Evolutionary conservation across 1,140 invertebrate genomes (phyloP), one percentile per base, ranked within the genome.

Genomic region (Papilio aristodemus): DNA sequence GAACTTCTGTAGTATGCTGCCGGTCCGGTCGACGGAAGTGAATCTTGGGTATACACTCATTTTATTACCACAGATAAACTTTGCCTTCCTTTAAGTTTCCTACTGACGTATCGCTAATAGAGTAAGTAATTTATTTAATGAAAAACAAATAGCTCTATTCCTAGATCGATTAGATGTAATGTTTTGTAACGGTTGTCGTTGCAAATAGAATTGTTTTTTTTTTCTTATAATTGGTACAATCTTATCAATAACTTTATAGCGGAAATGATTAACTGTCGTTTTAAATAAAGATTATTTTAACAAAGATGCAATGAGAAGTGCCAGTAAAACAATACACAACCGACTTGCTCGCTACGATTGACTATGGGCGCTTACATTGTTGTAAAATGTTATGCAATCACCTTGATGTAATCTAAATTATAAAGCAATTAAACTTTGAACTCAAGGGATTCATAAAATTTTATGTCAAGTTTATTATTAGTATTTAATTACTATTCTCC

Each of bases 361-460:
- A 50, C 17, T 54, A 11, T 54, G 22, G 22, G 5, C 43, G 43
- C 8, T 46, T 9, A 46, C 46, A 19, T 19, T 54, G 46, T 54
- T 54, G 46, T 54, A 17, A 11, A 54, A 54, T 54, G 19, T 54
- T 54, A 54, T 22, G 46, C 19, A 54, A 54, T 54, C 43, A 17
- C 4, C 1, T 9, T 50, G 46, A 54, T 54, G 17, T 10, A 22
- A 22, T 3, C 6, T 32, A 32, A 54, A 22, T 54, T 19, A 54
- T 25, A 17, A 54, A 54, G 46, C 19, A 17, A 54, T 54, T 54
- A 25, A 54, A 54, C 46, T 54, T 54, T 54, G 46, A 54, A 25
- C 46, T 22, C 19, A 13, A 46, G 17, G 17, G 11, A 54, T 54
- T 22, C 11, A 22, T 54, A 54, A 25, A 4, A 22, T 50, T 22